Evolutionary conservation across 2,797 vertebrate species (phyloP).

Genomic region (Nothura maculosa): DNA sequence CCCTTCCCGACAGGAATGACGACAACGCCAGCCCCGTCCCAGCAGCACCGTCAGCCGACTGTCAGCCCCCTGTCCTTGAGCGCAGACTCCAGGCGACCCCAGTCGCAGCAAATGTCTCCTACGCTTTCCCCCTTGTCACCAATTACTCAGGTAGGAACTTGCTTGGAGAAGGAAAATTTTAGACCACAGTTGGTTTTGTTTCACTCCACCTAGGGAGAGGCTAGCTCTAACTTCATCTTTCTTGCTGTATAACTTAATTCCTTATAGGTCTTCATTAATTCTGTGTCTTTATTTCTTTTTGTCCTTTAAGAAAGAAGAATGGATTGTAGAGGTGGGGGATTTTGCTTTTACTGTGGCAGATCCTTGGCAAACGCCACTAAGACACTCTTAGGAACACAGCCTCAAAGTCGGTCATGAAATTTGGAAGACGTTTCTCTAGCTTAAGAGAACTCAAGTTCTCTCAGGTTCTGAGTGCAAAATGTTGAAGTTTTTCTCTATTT

Average conservation of each 20-base stretch:
- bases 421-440: background rate
- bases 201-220: fast-evolving
- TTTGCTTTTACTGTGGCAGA: background rate
- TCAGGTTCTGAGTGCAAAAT: background rate
- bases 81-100: constrained; percentile 87
- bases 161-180: fast-evolving
- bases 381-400: fast-evolving
- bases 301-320: background rate
- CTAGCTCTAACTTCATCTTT: background rate
- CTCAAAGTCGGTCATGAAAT: background rate
- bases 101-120: constrained; percentile 89
- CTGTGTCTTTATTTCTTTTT: background rate
- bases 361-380: fast-evolving
- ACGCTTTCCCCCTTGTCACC: constrained; percentile 90
- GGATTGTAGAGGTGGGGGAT: background rate
- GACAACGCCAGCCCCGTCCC: constrained; percentile 85
- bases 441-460: no score
- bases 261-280: background rate
- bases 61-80: constrained; percentile 90
- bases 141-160: constrained; percentile 88
- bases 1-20: constrained; percentile 82
- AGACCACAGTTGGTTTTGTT: fast-evolving
- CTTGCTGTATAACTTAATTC: background rate
- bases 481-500: fast-evolving
- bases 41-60: constrained; percentile 84